phyloP scores from a whole-genome alignment of 2,113 vertebrate genomes.

The Notiomystis cincta region DNA sequence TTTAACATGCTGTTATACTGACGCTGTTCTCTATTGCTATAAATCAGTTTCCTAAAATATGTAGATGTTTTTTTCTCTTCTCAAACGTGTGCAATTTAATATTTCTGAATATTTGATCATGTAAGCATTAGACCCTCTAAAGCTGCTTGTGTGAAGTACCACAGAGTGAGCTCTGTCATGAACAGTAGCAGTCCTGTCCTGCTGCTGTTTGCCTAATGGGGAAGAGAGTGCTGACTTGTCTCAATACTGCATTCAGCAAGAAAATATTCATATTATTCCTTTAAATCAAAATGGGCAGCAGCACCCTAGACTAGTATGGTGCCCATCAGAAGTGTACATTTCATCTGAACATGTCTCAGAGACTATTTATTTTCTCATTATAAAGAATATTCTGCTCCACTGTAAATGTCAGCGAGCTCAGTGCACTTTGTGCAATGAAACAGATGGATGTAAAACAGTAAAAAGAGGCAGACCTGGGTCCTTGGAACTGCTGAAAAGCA shows the following conservation, averaged over 20 bases:
- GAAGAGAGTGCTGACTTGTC: background rate
- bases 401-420: background rate
- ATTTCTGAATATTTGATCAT: background rate
- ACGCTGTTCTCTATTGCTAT: background rate
- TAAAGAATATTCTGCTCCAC: background rate
- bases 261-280: background rate
- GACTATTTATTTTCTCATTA: background rate
- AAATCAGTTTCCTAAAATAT: background rate
- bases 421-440: background rate
- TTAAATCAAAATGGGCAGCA: background rate
- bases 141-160: background rate
- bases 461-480: background rate
- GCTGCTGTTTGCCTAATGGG: background rate
- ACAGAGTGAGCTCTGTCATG: background rate
- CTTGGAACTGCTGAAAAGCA: background rate
- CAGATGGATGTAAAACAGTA: background rate
- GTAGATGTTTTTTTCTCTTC: background rate
- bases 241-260: background rate
- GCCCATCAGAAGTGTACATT: background rate
- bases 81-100: background rate
- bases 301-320: background rate
- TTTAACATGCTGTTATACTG: background rate
- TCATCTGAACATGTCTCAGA: background rate
- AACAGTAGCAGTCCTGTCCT: background rate
- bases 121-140: background rate